These are phyloP conservation scores for Corythornis leucogaster DNA, from an alignment of 2,797 vertebrate genomes.

Conservation along the genomic window DNA sequence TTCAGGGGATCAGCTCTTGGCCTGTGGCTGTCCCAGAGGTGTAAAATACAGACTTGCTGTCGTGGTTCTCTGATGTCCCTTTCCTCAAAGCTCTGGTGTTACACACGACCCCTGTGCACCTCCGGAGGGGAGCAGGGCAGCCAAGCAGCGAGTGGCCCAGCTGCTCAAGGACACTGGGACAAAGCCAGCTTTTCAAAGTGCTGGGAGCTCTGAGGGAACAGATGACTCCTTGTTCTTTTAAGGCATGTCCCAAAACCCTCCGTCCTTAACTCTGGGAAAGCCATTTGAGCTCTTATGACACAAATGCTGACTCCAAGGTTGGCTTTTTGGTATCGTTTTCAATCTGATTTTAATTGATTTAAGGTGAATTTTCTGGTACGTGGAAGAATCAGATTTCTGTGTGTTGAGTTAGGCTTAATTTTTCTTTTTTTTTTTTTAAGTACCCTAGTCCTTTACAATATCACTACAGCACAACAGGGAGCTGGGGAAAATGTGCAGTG, in stretches of 20 bases:
- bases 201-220: not conserved
- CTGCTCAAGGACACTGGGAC: slow-evolving; percentile 35
- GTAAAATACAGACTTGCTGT: not conserved
- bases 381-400: not conserved
- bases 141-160: not conserved
- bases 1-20: not conserved
- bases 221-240: not conserved
- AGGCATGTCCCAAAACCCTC: not conserved
- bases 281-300: not conserved
- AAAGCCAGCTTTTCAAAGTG: not conserved
- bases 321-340: not conserved
- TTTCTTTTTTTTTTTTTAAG: not conserved
- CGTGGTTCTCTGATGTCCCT: not conserved
- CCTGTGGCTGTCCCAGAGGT: not conserved
- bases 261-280: not conserved
- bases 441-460: not conserved
- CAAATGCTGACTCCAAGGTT: not conserved
- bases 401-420: not conserved
- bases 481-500: not conserved
- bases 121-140: not conserved
- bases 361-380: not conserved
- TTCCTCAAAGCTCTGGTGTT: not conserved
- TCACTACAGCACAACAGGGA: not conserved
- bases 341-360: not conserved
- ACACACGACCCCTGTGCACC: not conserved